Conservation (phyloP, 1,140 invertebrate species). For the Pteromalus puparum region DNA sequence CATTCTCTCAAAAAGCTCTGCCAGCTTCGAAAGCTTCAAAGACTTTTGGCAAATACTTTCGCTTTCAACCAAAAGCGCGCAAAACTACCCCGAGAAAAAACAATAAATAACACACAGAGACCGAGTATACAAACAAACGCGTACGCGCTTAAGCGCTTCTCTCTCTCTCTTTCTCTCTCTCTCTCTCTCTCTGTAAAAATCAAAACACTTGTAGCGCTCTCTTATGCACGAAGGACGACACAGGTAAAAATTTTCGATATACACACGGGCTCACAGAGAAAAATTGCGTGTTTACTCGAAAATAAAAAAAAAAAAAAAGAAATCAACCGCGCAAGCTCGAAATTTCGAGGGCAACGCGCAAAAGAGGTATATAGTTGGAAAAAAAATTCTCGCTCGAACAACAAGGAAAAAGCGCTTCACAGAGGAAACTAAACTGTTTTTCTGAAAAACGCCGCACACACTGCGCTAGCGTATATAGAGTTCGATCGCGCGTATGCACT, state of each 20-base stretch:
- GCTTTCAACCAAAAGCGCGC: too few species aligned
- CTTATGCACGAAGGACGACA: too few species aligned
- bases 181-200: too few species aligned
- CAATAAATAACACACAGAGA: background rate
- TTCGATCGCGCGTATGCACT: background rate
- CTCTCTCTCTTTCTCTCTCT: too few species aligned
- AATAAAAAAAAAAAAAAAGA: background rate
- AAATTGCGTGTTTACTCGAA: background rate
- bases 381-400: background rate
- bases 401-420: background rate
- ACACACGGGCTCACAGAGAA: background rate
- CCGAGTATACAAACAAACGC: background rate
- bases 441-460: background rate
- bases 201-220: too few species aligned
- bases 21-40: too few species aligned
- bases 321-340: background rate
- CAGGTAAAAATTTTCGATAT: too few species aligned
- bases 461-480: too few species aligned
- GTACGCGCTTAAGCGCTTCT: background rate
- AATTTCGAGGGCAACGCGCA: background rate
- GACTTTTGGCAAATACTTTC: too few species aligned
- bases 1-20: too few species aligned
- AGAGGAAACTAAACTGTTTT: background rate
- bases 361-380: background rate
- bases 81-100: background rate